Conservation (phyloP, 2,113 vertebrate species). For the Corythornis vintsioides region DNA sequence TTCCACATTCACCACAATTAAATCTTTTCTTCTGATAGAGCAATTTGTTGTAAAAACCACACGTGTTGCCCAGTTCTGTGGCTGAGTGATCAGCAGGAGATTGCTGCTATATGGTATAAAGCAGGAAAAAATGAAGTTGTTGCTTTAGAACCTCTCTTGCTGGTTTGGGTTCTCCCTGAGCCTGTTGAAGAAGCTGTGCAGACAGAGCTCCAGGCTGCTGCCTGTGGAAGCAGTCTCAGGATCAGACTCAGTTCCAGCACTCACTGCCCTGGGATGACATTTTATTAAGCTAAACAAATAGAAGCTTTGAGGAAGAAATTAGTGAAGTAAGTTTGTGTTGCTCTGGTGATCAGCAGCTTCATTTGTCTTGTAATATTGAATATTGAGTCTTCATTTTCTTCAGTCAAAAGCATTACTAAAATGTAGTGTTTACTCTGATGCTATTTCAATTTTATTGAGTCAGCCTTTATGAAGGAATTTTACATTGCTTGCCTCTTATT, state of each 20-base stretch:
- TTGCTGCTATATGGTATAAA: background rate
- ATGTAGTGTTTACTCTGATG: background rate
- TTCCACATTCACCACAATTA: background rate
- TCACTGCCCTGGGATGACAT: background rate
- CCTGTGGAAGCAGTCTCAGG: background rate
- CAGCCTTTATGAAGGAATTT: background rate
- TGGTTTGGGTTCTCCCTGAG: background rate
- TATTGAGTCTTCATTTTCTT: background rate
- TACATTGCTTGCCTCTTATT: background rate
- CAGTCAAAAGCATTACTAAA: background rate
- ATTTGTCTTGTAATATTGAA: background rate
- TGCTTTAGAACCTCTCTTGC: background rate
- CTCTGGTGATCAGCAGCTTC: background rate
- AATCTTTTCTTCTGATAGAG: background rate
- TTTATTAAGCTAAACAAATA: background rate
- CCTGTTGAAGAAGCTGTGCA: background rate
- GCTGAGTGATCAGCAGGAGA: background rate
- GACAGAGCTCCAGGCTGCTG: background rate
- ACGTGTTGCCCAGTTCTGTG: background rate
- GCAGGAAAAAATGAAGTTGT: background rate
- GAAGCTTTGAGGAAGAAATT: background rate
- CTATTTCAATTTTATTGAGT: conserved; percentile 2
- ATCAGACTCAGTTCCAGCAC: background rate
- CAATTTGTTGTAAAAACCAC: background rate
- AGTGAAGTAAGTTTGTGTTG: background rate